Evolutionary conservation across 2,797 vertebrate genomes (phyloP), one percentile per base, ranked within the genome.

Genomic region (Pseudomugil gertrudae): DNA sequence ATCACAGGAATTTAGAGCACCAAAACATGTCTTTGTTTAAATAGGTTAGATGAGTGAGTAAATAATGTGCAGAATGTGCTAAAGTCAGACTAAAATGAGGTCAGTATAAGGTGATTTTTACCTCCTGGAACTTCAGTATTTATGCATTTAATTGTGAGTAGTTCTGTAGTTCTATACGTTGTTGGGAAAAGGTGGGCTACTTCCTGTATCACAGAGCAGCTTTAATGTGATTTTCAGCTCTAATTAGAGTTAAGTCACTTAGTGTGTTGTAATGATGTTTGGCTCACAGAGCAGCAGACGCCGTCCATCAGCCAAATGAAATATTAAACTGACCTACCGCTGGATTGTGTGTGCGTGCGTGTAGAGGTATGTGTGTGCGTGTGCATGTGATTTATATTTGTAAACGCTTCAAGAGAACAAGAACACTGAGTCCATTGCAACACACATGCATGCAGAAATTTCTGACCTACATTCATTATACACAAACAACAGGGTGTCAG

Each of bases 231-330:
- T 91, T 89, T 87, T 91, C 86, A 87, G 84, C 87, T 90, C 86
- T 89, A 89, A 89, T 91, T 89, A 83, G 83, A 86, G 85, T 89
- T 84, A 89, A 89, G 84, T 84, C 87, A 87, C 83, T 89, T 89
- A 89, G 84, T 86, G 83, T 70, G 80, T 89, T 63, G 81, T 90
- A 86, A 89, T 84, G 88, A 85, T 81, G 87, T 91, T 90, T 90
- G 81, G 79, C 83, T 89, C 87, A 65, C 78, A 3, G 84, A 87
- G 86, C 81, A 86, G 83, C 88, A 86, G 83, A 89, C 80, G 83
- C 79, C 75, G 83, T 87, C 89, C 87, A 86, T 90, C 90, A 90
- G 84, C 78, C 79, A 84, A 89, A 90, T 87, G 73, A 90, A 90
- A 91, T 90, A 88, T 90, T 90, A 89, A 90, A 90, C 82, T 86